Base-by-base conservation (phyloP, 2,888 invertebrate genomes). In the Papilio elwesi region DNA sequence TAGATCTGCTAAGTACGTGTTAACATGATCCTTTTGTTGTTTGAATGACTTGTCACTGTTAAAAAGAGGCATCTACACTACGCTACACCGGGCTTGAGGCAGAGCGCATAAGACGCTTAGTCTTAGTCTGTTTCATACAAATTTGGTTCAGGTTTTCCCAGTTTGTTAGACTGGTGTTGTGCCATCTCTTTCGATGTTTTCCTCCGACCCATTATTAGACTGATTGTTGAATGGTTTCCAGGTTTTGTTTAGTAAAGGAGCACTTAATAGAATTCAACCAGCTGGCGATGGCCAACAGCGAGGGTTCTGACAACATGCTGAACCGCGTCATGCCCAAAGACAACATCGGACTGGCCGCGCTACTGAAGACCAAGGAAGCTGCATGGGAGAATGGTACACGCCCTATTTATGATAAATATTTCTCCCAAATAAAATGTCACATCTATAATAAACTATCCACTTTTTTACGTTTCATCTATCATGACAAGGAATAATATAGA, bases 321-420 rank as follows among this genome's bases (percentile, higher is more conserved):
- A 99, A 99, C 93, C 95, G 99, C 80, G 99, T 99, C 66, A 99
- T 99, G 99, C 99, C 99, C 70, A 99, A 99, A 87, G 99, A 99
- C 93, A 99, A 99, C 94, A 99, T 99, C 82, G 99, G 99, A 7
- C 93, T 99, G 78, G 99, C 98, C 16, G 99, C 99, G 7, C 94
- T 99, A 78, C 94, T 99, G 71, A 98, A 98, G 91, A 98, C 99
- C 59, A 98, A 98, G 84, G 98, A 98, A 86, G 97, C 96, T 68
- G 98, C 98, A 11, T 99, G 98, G 97, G 98, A 98, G 81, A 97
- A 97, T 83, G 96, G 97, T 97, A 87, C 93, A 77, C 51, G 64
- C 65, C 47, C 38, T 71, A 66, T 67, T 16, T 0, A 3, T 11
- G 47, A 8, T 48, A n/a, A 47, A 15, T 48, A 6, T 47, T 63